phyloP scores from a whole-genome alignment of 2,797 vertebrate genomes.

The Tapera naevia region DNA sequence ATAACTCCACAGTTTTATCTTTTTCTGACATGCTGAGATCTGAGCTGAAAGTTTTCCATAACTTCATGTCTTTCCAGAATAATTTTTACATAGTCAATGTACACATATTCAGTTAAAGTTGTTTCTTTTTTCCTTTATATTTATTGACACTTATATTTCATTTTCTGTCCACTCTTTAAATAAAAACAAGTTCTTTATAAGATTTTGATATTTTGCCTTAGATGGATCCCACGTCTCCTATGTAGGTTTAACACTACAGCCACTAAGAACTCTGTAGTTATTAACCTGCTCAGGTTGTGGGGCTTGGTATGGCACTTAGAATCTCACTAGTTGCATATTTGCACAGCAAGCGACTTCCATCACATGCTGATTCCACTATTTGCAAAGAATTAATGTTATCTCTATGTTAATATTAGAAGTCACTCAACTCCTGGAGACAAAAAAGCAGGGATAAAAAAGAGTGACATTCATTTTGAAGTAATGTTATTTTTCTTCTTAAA shows the following conservation, averaged over 20 bases:
- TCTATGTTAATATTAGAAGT: neutral
- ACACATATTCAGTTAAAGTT: neutral
- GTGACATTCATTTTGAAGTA: neutral
- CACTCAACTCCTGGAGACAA: neutral
- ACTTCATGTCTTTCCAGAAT: neutral
- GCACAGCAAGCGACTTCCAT: neutral
- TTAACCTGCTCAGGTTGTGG: neutral
- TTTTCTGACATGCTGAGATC: neutral
- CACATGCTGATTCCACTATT: neutral
- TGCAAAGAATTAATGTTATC: neutral
- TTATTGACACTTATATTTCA: neutral
- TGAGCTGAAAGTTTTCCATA: neutral
- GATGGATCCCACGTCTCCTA: neutral
- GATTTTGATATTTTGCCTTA: neutral
- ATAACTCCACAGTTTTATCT: neutral
- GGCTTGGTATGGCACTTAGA: neutral
- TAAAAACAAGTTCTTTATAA: neutral
- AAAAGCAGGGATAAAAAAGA: neutral
- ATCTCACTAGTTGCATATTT: neutral
- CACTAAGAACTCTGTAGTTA: neutral
- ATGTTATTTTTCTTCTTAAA: neutral
- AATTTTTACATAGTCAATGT: fast-evolving
- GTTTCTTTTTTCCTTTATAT: neutral
- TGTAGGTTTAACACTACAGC: neutral
- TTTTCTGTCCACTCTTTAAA: neutral